phyloP scores from a whole-genome alignment of 2,113 vertebrate genomes.

The Halichoerus grypus region DNA sequence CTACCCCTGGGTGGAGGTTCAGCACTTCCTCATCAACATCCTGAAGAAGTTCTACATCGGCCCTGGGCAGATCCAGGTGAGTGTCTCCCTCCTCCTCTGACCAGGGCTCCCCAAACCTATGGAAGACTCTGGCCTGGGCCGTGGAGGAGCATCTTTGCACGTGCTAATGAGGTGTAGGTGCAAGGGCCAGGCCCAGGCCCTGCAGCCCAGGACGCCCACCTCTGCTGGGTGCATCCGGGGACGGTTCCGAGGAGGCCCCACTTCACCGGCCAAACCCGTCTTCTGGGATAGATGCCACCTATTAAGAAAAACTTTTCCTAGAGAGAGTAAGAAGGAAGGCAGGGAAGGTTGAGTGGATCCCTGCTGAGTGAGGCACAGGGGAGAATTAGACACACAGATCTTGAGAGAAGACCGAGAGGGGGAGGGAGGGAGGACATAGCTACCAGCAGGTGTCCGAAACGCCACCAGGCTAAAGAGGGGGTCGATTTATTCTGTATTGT shows the following conservation, averaged over 20 bases:
- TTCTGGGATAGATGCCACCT: background rate
- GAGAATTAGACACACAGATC: background rate
- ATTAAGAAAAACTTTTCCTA: background rate
- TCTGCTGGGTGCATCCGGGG: background rate
- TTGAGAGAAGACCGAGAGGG: background rate
- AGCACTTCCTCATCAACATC: slow-evolving; percentile 97
- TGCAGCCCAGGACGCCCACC: background rate
- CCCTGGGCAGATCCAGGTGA: slow-evolving; percentile 97
- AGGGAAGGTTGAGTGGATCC: background rate
- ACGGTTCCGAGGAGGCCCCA: background rate
- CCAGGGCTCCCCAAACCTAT: background rate
- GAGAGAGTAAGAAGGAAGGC: background rate
- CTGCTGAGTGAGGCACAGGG: background rate
- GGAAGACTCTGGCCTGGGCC: background rate
- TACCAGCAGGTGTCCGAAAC: background rate
- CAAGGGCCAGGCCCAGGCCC: background rate
- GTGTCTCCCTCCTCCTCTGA: background rate
- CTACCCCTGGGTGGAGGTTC: slow-evolving; percentile 98
- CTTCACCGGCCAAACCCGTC: background rate
- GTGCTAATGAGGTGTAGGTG: background rate
- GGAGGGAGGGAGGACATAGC: background rate
- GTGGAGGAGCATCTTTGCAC: too few relatives aligned
- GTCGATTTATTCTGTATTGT: background rate
- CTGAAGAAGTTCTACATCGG: slow-evolving; percentile 97
- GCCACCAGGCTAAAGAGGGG: background rate